Conservation (phyloP, 2,113 vertebrate genomes). For the Mystacornis crossleyi region DNA sequence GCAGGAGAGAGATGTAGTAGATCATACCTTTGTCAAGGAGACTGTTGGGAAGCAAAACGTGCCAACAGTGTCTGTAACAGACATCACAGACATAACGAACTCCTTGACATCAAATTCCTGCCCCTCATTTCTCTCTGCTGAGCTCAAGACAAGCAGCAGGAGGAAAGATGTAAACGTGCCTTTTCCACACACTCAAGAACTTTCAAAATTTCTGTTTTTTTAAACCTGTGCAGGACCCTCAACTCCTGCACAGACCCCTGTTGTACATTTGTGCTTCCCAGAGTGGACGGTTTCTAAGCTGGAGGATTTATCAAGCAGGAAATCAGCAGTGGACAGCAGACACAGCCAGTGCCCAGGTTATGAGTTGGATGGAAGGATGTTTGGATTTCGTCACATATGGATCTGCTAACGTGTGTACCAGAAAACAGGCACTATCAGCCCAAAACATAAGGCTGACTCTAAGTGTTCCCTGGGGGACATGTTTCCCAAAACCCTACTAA, state of each 20-base stretch:
- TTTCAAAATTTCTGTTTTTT: not conserved
- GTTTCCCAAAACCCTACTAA: slow-evolving; percentile 57
- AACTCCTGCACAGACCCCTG: not conserved
- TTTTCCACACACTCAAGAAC: not conserved
- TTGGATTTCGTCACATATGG: slow-evolving; percentile 30
- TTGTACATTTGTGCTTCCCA: not conserved
- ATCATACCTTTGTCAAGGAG: not conserved
- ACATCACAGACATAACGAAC: not conserved
- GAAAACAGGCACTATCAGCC: slow-evolving; percentile 18
- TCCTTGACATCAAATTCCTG: not conserved
- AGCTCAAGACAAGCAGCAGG: not conserved
- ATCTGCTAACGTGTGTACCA: slow-evolving; percentile 26
- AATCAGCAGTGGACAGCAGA: not conserved
- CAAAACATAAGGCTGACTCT: slow-evolving; percentile 39
- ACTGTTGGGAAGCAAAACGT: not conserved
- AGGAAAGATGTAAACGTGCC: not conserved
- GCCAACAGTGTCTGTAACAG: not conserved
- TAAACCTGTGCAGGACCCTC: not conserved
- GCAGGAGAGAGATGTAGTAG: not conserved
- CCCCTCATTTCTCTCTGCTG: not conserved
- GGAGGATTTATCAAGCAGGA: not conserved
- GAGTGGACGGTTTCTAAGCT: not conserved
- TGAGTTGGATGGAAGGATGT: not conserved
- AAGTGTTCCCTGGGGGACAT: slow-evolving; percentile 26
- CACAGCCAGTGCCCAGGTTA: not conserved